Base-by-base conservation (phyloP, 2,888 invertebrate species). In the Acleris holmiana region DNA sequence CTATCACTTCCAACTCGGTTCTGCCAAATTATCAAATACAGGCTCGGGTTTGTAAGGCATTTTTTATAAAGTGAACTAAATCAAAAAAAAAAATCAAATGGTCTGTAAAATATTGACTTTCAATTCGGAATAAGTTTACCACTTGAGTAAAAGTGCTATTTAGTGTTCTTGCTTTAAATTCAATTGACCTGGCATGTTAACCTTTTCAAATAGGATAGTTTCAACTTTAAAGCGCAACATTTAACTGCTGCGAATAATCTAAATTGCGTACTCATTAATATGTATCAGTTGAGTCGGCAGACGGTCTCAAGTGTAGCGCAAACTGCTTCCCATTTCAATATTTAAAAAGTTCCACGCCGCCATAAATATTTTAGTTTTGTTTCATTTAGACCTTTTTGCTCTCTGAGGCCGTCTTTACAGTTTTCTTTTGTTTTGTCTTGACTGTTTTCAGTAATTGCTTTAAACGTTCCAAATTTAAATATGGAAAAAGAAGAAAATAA, bases 301-400 rank as follows among this genome's bases (percentile, higher is more conserved):
- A 51, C 57, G 40, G 62, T 67, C 66, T 67, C 62, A 57, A 67
- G 66, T 62, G 57, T 44, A 49, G 47, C 61, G 57, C 66, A 62
- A 67, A 67, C 66, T 67, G 66, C 54, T 62, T 67, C 62, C 56
- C 58, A 67, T 67, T 67, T 61, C 48, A 61, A 67, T 62, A 61
- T 58, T 58, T 62, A 48, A 62, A 61, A 58, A 59, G 64, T 48
- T 54, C 53, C n/a, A 25, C 41, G 40, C 53, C 50, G 47, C 53
- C 44, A 55, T 65, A 63, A 63, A 63, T 63, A 57, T 29, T 58
- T 51, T 58, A 48, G 51, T 63, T 58, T 63, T 57, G 35, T 53
- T 53, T 29, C 57, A 40, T 57, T 63, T 40, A 50, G 6, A 19
- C 46, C 46, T 46, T 63, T 63, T 47, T 53, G 47, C 54, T 29